phyloP scores from a whole-genome alignment of 2,113 vertebrate species.

The Psilopogon haemacephalus region DNA sequence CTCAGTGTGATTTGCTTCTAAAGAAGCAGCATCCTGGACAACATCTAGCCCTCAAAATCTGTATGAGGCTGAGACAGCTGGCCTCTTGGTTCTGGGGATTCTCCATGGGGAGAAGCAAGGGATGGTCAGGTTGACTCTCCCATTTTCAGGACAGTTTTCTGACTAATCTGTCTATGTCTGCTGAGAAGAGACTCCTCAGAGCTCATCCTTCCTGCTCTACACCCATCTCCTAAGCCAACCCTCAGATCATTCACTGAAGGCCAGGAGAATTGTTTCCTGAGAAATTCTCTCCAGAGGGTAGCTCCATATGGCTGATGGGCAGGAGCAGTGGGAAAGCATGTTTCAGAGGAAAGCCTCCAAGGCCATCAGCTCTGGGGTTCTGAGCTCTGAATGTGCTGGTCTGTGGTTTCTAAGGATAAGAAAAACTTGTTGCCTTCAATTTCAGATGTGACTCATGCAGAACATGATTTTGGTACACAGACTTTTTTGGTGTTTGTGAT shows the following conservation, averaged over 20 bases:
- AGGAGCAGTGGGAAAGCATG: not conserved
- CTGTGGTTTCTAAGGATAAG: not conserved
- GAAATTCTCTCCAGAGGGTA: not conserved
- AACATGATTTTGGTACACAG: not conserved
- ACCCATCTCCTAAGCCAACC: not conserved
- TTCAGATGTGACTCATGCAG: not conserved
- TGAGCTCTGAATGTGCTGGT: not conserved
- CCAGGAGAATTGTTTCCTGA: not conserved
- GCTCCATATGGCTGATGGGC: not conserved
- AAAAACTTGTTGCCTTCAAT: not conserved
- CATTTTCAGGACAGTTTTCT: not conserved
- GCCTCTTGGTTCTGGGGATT: not conserved
- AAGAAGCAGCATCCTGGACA: not conserved
- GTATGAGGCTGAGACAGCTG: not conserved
- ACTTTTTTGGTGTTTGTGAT: not conserved
- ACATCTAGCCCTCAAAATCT: not conserved
- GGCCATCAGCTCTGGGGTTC: not conserved
- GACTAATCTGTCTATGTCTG: not conserved
- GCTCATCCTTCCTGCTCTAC: not conserved
- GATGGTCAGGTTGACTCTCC: not conserved
- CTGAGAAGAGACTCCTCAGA: not conserved
- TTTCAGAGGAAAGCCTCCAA: not conserved
- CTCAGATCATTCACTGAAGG: not conserved
- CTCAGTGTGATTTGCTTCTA: not conserved
- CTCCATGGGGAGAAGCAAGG: not conserved